Evolutionary conservation across 2,797 vertebrate species (phyloP).

Genomic region (Melanotaenia maccullochi): DNA sequence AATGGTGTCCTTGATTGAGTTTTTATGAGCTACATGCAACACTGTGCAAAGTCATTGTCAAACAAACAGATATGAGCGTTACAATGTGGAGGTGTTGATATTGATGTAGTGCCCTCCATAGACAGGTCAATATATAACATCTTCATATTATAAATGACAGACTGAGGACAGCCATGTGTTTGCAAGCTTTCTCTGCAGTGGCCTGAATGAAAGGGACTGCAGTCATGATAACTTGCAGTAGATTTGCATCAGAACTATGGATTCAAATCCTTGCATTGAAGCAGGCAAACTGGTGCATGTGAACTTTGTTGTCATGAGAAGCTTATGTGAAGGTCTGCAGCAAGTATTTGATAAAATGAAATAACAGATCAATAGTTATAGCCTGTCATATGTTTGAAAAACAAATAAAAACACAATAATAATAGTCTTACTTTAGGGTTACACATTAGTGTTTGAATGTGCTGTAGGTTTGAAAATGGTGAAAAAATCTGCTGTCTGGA

Average conservation of each 20-base stretch:
- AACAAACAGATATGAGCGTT: slow-evolving; percentile 28
- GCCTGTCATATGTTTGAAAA: too few species aligned
- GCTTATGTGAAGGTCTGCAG: neutral
- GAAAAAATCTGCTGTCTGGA: too few species aligned
- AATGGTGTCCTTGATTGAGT: slow-evolving; percentile 57
- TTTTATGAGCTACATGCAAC: slow-evolving; percentile 45
- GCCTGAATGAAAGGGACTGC: neutral
- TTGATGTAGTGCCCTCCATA: slow-evolving; percentile 66
- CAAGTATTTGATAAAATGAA: slow-evolving; percentile 7
- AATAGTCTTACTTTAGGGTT: too few species aligned
- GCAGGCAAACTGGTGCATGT: neutral
- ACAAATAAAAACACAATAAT: too few species aligned
- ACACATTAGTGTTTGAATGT: too few species aligned
- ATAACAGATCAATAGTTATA: neutral
- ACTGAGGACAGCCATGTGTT: slow-evolving; percentile 1
- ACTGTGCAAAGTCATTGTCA: slow-evolving; percentile 16
- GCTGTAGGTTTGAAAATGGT: too few species aligned
- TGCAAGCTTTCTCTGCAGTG: neutral
- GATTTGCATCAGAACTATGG: neutral
- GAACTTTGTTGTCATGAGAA: neutral
- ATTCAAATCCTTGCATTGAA: neutral
- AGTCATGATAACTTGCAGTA: neutral
- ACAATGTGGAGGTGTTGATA: slow-evolving; percentile 27
- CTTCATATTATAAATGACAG: slow-evolving; percentile 22
- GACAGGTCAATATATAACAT: slow-evolving; percentile 57